phyloP scores from a whole-genome alignment of 2,113 vertebrate genomes.

The Gopherus evgoodei region DNA sequence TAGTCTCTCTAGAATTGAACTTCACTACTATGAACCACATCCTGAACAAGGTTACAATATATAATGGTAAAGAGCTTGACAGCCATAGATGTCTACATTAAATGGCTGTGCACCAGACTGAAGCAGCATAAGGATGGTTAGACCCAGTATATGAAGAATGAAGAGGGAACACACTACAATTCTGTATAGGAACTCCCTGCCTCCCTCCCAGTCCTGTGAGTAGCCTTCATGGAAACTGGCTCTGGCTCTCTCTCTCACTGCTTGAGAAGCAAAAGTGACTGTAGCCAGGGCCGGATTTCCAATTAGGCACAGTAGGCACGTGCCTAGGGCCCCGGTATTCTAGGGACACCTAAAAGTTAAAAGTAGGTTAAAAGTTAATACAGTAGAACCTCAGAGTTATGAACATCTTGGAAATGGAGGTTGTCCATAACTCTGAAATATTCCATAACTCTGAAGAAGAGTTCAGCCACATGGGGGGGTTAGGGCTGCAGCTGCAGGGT shows the following conservation, averaged over 20 bases:
- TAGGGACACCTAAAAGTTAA: too few species aligned
- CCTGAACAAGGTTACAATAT: background rate
- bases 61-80: background rate
- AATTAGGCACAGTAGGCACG: too few species aligned
- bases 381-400: too few species aligned
- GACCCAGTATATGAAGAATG: background rate
- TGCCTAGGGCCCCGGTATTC: too few species aligned
- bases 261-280: background rate
- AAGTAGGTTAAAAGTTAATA: too few species aligned
- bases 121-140: background rate
- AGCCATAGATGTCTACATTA: background rate
- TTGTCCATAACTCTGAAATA: too few species aligned
- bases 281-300: background rate
- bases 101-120: background rate
- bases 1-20: background rate
- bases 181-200: background rate
- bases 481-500: too few species aligned
- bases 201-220: accelerated
- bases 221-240: background rate
- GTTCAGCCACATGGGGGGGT: too few species aligned
- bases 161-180: background rate
- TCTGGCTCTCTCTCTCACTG: background rate
- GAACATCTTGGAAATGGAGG: too few species aligned
- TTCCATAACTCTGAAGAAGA: too few species aligned
- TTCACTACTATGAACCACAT: background rate